Evolutionary conservation across 2,113 vertebrate species (phyloP), one percentile per base, ranked within the genome.

Genomic region (Poecilia latipinna): DNA sequence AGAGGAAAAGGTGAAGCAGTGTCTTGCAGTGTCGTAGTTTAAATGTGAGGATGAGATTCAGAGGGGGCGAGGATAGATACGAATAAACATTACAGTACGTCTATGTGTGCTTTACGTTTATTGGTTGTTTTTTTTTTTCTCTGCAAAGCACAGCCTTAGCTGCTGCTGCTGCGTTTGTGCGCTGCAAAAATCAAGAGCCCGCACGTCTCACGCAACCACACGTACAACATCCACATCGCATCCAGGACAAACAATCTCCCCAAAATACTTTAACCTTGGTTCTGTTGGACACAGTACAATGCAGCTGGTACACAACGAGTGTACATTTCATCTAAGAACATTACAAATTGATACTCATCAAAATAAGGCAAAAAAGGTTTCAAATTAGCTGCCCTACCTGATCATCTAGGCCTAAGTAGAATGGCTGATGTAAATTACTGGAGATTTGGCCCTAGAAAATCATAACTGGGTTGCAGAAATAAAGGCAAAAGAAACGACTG

Each of bases 361-460:
- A 90, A 66, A 74, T 90, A 92, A 92, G 92, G 92, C 91, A 91
- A 89, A 86, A 86, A 79, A 80, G 86, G 39, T 86, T 86, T 86
- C 29, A 86, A 89, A 84, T 65, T 86, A 93, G 92, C 92, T 93
- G 91, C 92, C 91, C 83, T 73, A 79, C 78, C 75, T 75, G 84
- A 92, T 90, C 77, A 83, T 91, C 88, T 82, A 88, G 91, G 88
- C 90, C 89, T 26, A 33, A 33, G 61, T 61, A 90, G 78, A 69
- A 88, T 89, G 88, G 80, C 82, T 70, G 82, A 81, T 60, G 74
- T 78, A 12, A 70, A 64, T 66, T 54, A 31, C 78, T 13, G 31
- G 61, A 64, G 72, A 57, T 85, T 88, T 82, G 89, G 88, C 90
- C 86, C 24, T 74, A 90, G 91, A 89, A 90, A 90, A 91, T 86